phyloP scores from a whole-genome alignment of 2,888 invertebrate genomes.

The Melinopterus prodromus region DNA sequence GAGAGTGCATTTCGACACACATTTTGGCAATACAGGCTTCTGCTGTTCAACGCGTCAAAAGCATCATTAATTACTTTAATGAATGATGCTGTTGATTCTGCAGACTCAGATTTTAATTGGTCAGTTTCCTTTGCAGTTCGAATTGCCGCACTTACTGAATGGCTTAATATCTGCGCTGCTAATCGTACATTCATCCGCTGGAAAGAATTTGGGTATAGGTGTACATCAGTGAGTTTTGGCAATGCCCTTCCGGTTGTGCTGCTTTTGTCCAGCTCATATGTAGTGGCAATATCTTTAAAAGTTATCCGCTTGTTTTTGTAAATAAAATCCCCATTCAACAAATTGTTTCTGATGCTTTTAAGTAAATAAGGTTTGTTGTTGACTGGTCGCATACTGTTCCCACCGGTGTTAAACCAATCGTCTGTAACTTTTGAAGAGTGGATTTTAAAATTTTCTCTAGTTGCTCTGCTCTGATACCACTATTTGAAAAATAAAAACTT shows the following conservation, averaged over 20 bases:
- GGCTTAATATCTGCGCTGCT: conserved; percentile 38
- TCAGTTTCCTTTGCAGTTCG: conserved; percentile 30
- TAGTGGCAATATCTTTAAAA: conserved; percentile 24
- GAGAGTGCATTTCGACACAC: conserved; percentile 9
- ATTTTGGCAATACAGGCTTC: conserved; percentile 7
- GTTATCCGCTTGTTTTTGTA: conserved; percentile 16
- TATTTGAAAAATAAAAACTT: conserved; percentile 32
- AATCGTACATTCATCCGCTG: conserved; percentile 30
- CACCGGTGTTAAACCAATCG: conserved; percentile 19
- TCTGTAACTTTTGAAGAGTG: neutral
- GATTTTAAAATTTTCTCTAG: conserved; percentile 13
- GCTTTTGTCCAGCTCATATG: conserved; percentile 28
- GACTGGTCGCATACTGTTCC: conserved; percentile 29
- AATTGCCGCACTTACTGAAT: conserved; percentile 35
- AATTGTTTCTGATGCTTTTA: conserved; percentile 31
- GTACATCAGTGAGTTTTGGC: conserved; percentile 35
- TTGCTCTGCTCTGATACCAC: neutral
- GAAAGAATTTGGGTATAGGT: conserved; percentile 37
- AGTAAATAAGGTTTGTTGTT: conserved; percentile 29
- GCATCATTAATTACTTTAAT: conserved; percentile 31
- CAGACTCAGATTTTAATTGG: conserved; percentile 23
- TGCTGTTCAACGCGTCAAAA: conserved; percentile 39
- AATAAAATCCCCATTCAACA: conserved; percentile 29
- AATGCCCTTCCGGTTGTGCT: conserved; percentile 30
- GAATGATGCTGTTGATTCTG: conserved; percentile 35